These are phyloP conservation scores for Brachyhypopomus occidentalis DNA, from an alignment of 2,113 vertebrate genomes.

Conservation along the genomic window DNA sequence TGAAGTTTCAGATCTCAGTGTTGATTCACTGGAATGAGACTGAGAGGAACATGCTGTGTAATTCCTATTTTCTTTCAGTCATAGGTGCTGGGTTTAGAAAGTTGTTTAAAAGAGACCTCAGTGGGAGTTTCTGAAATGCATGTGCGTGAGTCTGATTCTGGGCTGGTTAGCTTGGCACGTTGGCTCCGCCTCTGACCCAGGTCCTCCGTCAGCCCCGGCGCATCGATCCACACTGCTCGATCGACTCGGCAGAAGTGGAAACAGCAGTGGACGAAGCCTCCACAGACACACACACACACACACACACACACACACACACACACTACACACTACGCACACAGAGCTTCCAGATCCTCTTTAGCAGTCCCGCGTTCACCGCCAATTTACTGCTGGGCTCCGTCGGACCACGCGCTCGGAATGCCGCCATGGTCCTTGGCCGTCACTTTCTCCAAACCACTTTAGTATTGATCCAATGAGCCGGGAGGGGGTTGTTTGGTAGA, in stretches of 20 bases:
- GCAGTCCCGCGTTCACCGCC: conserved; percentile 4
- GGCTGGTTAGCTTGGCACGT: neutral
- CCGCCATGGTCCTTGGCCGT: neutral
- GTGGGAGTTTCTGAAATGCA: neutral
- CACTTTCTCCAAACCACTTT: conserved; percentile 7
- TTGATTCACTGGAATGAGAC: neutral
- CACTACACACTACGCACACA: neutral
- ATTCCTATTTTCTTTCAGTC: neutral
- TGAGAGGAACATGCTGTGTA: too few relatives aligned
- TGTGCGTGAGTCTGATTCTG: neutral
- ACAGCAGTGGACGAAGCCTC: conserved; percentile 12
- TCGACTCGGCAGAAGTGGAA: conserved; percentile 12
- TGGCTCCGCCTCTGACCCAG: conserved; percentile 3
- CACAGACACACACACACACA: conserved; percentile 10
- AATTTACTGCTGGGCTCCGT: conserved; percentile 4
- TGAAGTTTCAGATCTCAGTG: neutral
- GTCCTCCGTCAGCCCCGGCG: neutral
- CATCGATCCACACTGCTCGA: conserved; percentile 28
- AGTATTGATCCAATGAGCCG: conserved; percentile 23
- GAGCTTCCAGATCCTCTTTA: conserved; percentile 1
- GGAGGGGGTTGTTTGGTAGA: neutral
- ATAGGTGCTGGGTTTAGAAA: neutral
- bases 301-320: too few relatives aligned
- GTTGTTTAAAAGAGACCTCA: neutral
- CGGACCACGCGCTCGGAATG: conserved; percentile 14